Percentiles rank a stretch among this genome's conserved stretches.
These are phyloP conservation scores for Saccopteryx bilineata DNA, from an alignment of 2,113 vertebrate genomes.

Conservation along the genomic window DNA sequence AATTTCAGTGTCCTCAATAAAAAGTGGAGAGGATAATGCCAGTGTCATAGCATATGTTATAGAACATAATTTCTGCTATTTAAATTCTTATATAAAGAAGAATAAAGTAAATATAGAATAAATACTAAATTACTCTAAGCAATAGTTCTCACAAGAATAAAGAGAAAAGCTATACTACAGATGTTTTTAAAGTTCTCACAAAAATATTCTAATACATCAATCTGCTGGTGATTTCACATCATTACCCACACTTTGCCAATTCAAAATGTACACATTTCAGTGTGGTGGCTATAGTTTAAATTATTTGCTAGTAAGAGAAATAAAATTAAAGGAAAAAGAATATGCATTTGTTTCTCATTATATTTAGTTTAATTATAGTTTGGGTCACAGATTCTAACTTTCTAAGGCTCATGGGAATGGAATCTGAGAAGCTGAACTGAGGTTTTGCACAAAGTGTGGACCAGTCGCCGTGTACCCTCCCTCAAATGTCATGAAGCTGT, in stretches of 20 bases:
- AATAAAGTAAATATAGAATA: not conserved
- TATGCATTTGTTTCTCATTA: not conserved
- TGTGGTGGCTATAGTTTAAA: not conserved
- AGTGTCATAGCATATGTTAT: not conserved
- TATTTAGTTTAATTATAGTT: constrained; percentile 60
- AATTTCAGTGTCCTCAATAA: not conserved
- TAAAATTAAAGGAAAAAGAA: not conserved
- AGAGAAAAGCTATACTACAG: not conserved
- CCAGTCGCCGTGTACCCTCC: not conserved
- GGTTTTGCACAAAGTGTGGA: not conserved
- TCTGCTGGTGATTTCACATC: not conserved
- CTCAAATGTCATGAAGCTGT: constrained; percentile 35
- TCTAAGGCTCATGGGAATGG: not conserved
- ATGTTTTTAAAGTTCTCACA: not conserved
- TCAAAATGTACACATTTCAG: constrained; percentile 29
- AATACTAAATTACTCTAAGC: not conserved
- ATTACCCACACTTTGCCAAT: constrained; percentile 1
- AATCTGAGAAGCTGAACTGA: not conserved
- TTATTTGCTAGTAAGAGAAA: constrained; percentile 1
- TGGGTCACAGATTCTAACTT: constrained; percentile 11
- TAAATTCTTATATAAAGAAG: constrained; percentile 16
- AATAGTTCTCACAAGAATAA: not conserved
- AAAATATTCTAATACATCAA: constrained; percentile 14
- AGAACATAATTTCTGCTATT: not conserved
- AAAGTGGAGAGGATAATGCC: not conserved